phyloP scores from a whole-genome alignment of 2,797 vertebrate species.

The Phalanger gymnotis region DNA sequence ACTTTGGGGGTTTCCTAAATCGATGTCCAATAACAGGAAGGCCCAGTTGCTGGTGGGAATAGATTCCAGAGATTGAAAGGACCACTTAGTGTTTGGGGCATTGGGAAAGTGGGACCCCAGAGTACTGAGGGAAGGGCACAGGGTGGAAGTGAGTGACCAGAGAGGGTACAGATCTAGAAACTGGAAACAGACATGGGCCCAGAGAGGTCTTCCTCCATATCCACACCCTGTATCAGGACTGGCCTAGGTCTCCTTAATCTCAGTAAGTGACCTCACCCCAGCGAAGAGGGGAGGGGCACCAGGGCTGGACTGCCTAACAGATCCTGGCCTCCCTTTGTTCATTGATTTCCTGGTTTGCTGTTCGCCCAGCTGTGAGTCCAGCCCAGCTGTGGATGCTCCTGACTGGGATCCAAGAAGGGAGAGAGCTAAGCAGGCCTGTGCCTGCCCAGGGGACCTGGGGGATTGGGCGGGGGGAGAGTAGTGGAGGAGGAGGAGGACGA shows the following conservation, averaged over 20 bases:
- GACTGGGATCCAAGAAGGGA: constrained; percentile 51
- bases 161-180: not conserved
- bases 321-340: constrained; percentile 30
- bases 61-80: too few relatives aligned
- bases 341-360: constrained; percentile 60
- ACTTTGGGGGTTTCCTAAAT: too few relatives aligned
- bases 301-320: not conserved
- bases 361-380: constrained; percentile 68
- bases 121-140: not conserved
- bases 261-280: not conserved
- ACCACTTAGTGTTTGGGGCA: not conserved
- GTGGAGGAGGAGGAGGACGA: not conserved
- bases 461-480: too few relatives aligned
- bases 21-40: too few relatives aligned
- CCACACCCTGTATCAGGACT: not conserved
- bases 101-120: not conserved
- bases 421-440: not conserved
- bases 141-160: not conserved
- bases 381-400: constrained; percentile 62
- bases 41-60: too few relatives aligned
- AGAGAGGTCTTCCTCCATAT: not conserved
- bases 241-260: too few relatives aligned
- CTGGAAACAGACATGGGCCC: not conserved
- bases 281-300: not conserved
- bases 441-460: not conserved